Evolutionary conservation across 2,888 invertebrate species (phyloP), one percentile per base, ranked within the genome.

Genomic region (Ennomos erosarius): DNA sequence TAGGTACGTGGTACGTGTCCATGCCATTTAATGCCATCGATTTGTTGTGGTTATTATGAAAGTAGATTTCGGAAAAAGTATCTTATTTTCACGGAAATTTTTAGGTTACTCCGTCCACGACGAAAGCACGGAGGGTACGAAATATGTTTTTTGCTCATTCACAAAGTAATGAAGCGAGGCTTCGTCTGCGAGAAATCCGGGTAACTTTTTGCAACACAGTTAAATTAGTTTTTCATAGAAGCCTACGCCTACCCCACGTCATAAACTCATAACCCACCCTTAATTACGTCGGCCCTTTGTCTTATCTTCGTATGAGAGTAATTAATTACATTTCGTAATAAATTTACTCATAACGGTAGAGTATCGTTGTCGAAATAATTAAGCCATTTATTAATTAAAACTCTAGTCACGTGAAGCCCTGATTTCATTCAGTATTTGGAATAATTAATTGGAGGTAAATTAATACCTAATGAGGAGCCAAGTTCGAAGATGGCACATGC

Each of bases 261-360:
- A 81, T 78, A 81, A 80, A 55, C 78, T 70, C 74, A 70, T 60
- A 81, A 79, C 55, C 51, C 51, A 38, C 59, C 62, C 71, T 65
- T 69, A 65, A 69, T 69, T 68, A 67, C 60, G 52, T 39, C 55
- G 57, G 58, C 53, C 69, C 67, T 68, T 69, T 69, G 67, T 71
- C 66, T 67, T 68, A 68, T 69, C 64, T 68, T 80, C 79, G 75
- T 77, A 73, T 82, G 76, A 76, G 76, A 81, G 79, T 84, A 85
- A 86, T 86, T 85, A 85, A 87, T 89, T 84, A 81, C 69, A 69
- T 72, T 82, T 81, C 69, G 72, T 85, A 85, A 87, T 88, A 87
- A 86, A 88, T 88, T 67, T 82, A 82, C 79, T 81, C 73, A 77
- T 78, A 82, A 70, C 65, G 68, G 57, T 40, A 42, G 52, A 53